Percentiles rank a stretch among this genome's conserved stretches.
Conservation (phyloP, 1,140 invertebrate genomes). For the Microplitis demolitor region DNA sequence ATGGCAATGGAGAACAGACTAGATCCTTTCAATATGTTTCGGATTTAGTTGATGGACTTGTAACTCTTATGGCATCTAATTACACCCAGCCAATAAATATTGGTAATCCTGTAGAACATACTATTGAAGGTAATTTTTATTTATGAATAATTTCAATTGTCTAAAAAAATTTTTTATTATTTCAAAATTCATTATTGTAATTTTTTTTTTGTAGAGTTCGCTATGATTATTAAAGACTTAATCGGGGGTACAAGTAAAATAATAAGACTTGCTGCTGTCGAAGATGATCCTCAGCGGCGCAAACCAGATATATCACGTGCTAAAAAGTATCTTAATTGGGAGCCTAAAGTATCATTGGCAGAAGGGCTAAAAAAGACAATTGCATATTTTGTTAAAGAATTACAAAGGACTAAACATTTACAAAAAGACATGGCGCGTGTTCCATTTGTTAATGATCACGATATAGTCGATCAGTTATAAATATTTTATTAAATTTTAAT, state of each 20-base stretch:
- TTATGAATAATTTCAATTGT: too few species aligned
- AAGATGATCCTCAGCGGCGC: slow-evolving; percentile 94
- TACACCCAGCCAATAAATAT: slow-evolving; percentile 93
- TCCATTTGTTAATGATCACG: slow-evolving; percentile 56
- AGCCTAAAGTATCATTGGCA: slow-evolving; percentile 87
- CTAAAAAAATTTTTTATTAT: background rate
- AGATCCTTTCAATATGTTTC: slow-evolving; percentile 98
- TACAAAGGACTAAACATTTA: slow-evolving; percentile 68
- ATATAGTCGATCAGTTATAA: slow-evolving; percentile 59
- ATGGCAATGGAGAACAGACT: slow-evolving; percentile 95
- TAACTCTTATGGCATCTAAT: slow-evolving; percentile 93
- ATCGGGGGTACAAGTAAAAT: slow-evolving; percentile 87
- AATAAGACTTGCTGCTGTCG: slow-evolving; percentile 78
- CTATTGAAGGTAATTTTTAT: slow-evolving; percentile 76
- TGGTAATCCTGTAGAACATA: slow-evolving; percentile 97
- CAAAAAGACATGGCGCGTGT: slow-evolving; percentile 46
- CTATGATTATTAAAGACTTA: slow-evolving; percentile 85
- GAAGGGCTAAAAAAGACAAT: slow-evolving; percentile 88
- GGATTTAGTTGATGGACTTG: slow-evolving; percentile 94
- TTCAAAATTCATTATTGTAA: slow-evolving; percentile 3
- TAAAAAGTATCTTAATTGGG: slow-evolving; percentile 85
- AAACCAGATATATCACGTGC: slow-evolving; percentile 93
- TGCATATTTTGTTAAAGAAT: slow-evolving; percentile 87
- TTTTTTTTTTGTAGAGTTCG: slow-evolving; percentile 78
- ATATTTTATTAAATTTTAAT: background rate